Evolutionary conservation across 1,140 invertebrate species (phyloP).

Genomic region (Bombus consobrinus): DNA sequence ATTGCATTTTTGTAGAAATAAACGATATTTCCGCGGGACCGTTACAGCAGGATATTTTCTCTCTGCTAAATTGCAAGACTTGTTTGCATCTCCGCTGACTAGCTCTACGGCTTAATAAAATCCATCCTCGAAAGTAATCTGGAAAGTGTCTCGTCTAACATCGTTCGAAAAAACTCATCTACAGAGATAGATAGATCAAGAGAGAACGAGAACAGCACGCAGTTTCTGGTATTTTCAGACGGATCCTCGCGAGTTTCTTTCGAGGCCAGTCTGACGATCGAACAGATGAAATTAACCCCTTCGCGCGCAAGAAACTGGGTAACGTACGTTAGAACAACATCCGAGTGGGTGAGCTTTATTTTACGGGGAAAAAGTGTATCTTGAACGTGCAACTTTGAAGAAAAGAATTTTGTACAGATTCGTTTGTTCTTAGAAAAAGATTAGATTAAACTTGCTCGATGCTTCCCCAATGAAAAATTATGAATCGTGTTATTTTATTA

Average conservation of each 20-base stretch:
- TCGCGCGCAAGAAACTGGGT: no score
- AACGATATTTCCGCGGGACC: conserved; percentile 16
- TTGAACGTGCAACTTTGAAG: no score
- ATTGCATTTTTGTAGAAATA: conserved; percentile 9
- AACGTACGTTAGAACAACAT: neutral
- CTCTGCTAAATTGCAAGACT: conserved; percentile 45
- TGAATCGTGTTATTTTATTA: no score
- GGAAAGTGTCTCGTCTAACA: conserved; percentile 27
- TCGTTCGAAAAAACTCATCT: conserved; percentile 56
- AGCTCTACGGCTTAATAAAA: conserved; percentile 52
- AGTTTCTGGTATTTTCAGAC: neutral
- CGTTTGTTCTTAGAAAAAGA: no score
- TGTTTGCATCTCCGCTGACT: conserved; percentile 10
- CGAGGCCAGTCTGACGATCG: neutral
- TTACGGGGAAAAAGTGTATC: no score
- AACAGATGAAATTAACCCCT: conserved; percentile 8
- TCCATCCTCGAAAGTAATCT: conserved; percentile 52
- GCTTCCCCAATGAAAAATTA: no score
- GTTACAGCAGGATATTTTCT: conserved; percentile 4
- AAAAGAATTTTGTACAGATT: no score
- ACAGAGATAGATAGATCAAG: neutral
- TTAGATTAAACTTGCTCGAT: no score
- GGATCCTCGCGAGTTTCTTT: neutral
- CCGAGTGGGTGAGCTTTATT: no score
- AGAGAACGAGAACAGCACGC: neutral